A percentile compares a stretch with the other conserved stretches of the same genome.
phyloP scores from a whole-genome alignment of 2,888 invertebrate genomes.

The Ornithoptera alexandrae region DNA sequence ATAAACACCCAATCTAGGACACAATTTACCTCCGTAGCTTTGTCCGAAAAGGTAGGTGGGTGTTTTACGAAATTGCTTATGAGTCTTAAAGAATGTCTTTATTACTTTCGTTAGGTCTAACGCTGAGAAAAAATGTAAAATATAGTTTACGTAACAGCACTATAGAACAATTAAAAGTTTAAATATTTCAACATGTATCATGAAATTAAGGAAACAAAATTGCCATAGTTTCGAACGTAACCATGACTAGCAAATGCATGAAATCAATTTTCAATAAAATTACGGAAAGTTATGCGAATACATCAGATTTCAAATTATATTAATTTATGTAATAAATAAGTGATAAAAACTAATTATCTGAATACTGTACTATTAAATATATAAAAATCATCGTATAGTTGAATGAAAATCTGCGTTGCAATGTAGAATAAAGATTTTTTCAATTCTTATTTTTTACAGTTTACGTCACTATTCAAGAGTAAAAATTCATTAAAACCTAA shows the following conservation, averaged over 20 bases:
- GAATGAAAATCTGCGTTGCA: no score
- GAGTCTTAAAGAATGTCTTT: slow-evolving; percentile 82
- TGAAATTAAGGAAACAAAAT: background rate
- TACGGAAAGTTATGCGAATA: background rate
- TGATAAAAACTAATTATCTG: background rate
- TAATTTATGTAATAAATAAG: background rate
- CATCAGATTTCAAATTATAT: background rate
- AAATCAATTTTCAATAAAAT: slow-evolving; percentile 1
- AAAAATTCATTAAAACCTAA: no score
- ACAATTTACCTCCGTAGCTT: slow-evolving; percentile 96
- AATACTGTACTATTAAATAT: background rate
- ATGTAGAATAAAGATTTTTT: no score
- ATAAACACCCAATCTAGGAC: slow-evolving; percentile 68
- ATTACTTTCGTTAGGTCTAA: slow-evolving; percentile 86
- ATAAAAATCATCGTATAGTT: no score
- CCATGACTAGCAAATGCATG: background rate
- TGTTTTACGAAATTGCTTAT: slow-evolving; percentile 85
- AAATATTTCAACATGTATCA: background rate
- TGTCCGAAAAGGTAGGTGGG: slow-evolving; percentile 92
- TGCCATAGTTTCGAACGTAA: background rate
- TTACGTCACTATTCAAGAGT: no score
- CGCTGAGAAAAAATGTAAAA: slow-evolving; percentile 64
- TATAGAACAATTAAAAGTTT: slow-evolving; percentile 10
- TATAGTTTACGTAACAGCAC: slow-evolving; percentile 18
- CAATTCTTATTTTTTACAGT: no score